These are phyloP conservation scores for Rhopilema esculentum DNA, from an alignment of 30 jellyfish, hydroid and myxozoan genomes.

Conservation along the genomic window DNA sequence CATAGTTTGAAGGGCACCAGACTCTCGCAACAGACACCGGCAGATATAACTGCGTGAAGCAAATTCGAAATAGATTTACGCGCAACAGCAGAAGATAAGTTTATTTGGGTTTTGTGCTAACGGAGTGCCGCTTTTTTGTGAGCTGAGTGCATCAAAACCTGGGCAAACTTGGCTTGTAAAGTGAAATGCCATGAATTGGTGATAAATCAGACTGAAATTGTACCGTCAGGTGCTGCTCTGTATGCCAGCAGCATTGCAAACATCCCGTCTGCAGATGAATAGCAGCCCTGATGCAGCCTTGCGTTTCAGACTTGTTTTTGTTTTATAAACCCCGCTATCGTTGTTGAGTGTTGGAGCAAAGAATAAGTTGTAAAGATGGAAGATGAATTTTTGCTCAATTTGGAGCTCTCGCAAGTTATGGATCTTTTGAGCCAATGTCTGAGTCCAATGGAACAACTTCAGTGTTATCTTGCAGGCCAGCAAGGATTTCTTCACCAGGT, in stretches of 20 bases:
- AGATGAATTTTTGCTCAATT: conserved; percentile 55
- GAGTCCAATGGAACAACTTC: conserved; percentile 78
- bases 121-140: neutral
- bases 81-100: conserved; percentile 24
- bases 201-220: neutral
- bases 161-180: neutral
- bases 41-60: conserved; percentile 18
- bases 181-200: neutral
- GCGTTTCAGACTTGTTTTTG: neutral
- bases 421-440: conserved; percentile 73
- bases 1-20: conserved; percentile 68
- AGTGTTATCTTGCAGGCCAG: conserved; percentile 66
- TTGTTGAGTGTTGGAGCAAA: neutral
- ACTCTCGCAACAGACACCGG: neutral
- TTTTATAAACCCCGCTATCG: neutral
- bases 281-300: neutral
- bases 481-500: conserved; percentile 70
- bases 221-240: neutral
- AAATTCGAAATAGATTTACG: conserved; percentile 1
- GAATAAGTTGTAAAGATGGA: conserved; percentile 23
- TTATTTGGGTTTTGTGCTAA: neutral
- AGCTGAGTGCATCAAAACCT: neutral
- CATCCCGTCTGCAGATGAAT: neutral
- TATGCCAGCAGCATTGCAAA: neutral
- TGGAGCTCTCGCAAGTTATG: conserved; percentile 73